These are phyloP conservation scores for Columba guinea DNA, from an alignment of 2,797 vertebrate species.

Conservation along the genomic window DNA sequence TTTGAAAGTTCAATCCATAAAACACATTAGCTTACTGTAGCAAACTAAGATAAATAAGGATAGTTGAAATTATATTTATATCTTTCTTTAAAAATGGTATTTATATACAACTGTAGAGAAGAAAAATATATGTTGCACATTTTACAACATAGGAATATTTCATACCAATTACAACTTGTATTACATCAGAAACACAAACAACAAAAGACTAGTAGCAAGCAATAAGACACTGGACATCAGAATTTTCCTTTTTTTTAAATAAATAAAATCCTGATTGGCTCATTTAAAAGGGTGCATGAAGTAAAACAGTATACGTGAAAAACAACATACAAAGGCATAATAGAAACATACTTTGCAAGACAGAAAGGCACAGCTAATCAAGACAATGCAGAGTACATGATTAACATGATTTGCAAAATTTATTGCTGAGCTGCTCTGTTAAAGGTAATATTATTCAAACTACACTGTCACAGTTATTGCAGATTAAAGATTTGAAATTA, in stretches of 20 bases:
- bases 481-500: slow-evolving; percentile 67
- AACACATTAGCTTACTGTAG: neutral
- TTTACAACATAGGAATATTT: slow-evolving; percentile 5
- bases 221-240: neutral
- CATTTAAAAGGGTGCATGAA: neutral
- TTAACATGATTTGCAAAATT: slow-evolving; percentile 65
- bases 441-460: slow-evolving; percentile 60
- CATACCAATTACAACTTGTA: neutral
- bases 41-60: neutral
- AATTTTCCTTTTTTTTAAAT: neutral
- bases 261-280: neutral
- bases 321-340: slow-evolving; percentile 4
- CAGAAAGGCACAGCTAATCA: slow-evolving; percentile 61
- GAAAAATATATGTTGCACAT: neutral
- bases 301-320: neutral
- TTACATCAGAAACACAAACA: slow-evolving; percentile 21
- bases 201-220: slow-evolving; percentile 9
- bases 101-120: neutral
- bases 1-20: slow-evolving; percentile 29
- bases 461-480: slow-evolving; percentile 54
- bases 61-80: neutral
- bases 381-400: slow-evolving; percentile 45
- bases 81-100: neutral
- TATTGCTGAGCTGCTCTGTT: slow-evolving; percentile 53
- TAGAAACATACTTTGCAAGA: slow-evolving; percentile 29